Evolutionary conservation across 2,113 vertebrate genomes (phyloP), one percentile per base, ranked within the genome.

Genomic region (Beaufortia kweichowensis): DNA sequence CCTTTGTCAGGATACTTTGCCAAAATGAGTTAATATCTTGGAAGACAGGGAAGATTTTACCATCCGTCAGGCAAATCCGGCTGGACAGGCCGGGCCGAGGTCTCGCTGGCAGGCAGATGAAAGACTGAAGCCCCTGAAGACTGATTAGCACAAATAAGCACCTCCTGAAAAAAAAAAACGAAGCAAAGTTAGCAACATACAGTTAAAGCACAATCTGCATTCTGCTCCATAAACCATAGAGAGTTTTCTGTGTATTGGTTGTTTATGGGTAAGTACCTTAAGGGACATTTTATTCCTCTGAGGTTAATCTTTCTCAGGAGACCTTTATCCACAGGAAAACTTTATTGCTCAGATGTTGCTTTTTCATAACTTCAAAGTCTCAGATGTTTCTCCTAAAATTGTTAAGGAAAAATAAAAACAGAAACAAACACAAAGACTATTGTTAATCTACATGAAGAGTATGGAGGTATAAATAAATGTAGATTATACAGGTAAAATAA

Each of bases 31-130:
- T 69, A 53, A 82, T 81, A 66, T 87, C 61, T 64, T 82, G 79
- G 75, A 88, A 84, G 82, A 81, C 77, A 64, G 26, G 67, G 63
- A 81, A 73, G 68, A 79, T 77, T 89, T 81, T 82, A 71, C 78
- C 67, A 82, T 87, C 83, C 87, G 84, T 86, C 86, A 85, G 67
- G 46, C 78, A 81, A 81, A 80, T 86, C 48, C 69, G 70, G 75
- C 48, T 46, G 69, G 82, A 77, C 84, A 79, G 79, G 80, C 79
- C 78, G 43, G 60, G 68, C 15, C 28, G 75, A 35, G 77, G 79
- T 46, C 55, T 81, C 55, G 68, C 53, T 86, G 77, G 82, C 72
- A 78, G 63, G 66, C 56, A 83, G 81, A 79, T 69, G 76, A 83
- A 73, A 64, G 70, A 43, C 64, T 70, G 39, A 78, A 81, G 77